A percentile compares a stretch with the other conserved stretches of the same genome.
These are phyloP conservation scores for Gambusia affinis DNA, from an alignment of 2,113 vertebrate genomes.

Conservation along the genomic window DNA sequence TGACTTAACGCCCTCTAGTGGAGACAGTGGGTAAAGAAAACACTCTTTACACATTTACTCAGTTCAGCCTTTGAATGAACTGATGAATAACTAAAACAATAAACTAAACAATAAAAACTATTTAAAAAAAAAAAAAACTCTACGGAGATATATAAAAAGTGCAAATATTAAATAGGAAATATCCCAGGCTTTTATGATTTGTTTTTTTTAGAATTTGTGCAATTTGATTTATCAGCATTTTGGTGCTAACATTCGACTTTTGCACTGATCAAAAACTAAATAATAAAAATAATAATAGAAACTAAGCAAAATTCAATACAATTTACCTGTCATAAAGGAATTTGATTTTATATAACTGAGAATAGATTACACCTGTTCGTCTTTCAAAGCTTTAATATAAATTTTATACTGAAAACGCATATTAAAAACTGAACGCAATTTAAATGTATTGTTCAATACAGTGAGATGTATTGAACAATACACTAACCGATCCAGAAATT, in stretches of 20 bases:
- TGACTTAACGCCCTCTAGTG: conserved; percentile 50
- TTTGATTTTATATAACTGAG: not conserved
- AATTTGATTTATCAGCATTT: not conserved
- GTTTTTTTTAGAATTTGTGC: not conserved
- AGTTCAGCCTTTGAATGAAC: no score
- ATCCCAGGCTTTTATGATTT: not conserved
- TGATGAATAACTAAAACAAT: no score
- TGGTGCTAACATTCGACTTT: not conserved
- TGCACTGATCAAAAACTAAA: not conserved
- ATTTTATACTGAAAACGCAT: not conserved
- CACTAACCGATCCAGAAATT: not conserved
- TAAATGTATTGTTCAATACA: not conserved
- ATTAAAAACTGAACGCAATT: not conserved
- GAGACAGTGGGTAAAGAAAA: not conserved
- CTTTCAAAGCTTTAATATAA: not conserved
- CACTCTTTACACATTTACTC: not conserved
- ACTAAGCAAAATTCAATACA: not conserved
- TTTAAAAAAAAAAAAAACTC: no score
- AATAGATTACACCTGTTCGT: not conserved
- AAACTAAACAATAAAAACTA: no score
- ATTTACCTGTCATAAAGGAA: not conserved
- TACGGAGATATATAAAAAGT: no score
- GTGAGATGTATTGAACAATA: not conserved
- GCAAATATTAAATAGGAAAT: no score
- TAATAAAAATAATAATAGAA: no score